Base-by-base conservation (phyloP, 2,888 invertebrate genomes). In the Machimus rusticus region DNA sequence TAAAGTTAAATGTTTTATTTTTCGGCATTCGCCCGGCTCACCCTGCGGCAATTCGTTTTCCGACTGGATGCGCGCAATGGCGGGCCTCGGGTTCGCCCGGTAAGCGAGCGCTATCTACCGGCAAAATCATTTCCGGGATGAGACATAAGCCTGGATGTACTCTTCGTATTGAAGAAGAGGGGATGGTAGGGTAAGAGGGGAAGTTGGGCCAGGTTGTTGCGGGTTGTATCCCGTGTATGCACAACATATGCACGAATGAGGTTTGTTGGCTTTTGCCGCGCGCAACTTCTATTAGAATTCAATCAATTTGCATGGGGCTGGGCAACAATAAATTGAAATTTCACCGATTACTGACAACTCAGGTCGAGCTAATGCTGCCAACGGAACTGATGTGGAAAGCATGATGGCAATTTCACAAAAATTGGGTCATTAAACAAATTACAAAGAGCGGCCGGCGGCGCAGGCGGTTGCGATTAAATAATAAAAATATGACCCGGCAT, bases 1-100 rank as follows among this genome's bases (percentile, higher is more conserved):
- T 84, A 84, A 84, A 84, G 39, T 84, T 74, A 84, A 84, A 84
- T 84, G 84, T 74, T 84, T 84, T 84, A 84, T 84, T 57, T 84
- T 84, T 84, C 43, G 66, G 74, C 31, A 46, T 84, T 84, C 46
- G 84, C 28, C 51, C 28, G 43, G 28, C 46, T 81, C 81, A 43
- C 43, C 39, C 78, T 43, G 78, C 12, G 43, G 39, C 78, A 78
- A 43, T 78, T n/a, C 78, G 37, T 78, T 78, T 78, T 78, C 78
- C 78, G 46, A 39, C 78, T 78, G 78, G 78, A 43, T 78, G 78
- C 78, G 78, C 78, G 78, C 43, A 39, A 43, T 43, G 78, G 78
- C 19, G 23, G 23, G 34, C 14, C 16, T 76, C 37, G 76, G 76
- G 78, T 19, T 78, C 23, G 19, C 14, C 76, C 46, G 81, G 31